Percentiles rank a stretch among this genome's conserved stretches.
phyloP scores from a whole-genome alignment of 2,888 invertebrate species.

The Hipparchia sbordonii region DNA sequence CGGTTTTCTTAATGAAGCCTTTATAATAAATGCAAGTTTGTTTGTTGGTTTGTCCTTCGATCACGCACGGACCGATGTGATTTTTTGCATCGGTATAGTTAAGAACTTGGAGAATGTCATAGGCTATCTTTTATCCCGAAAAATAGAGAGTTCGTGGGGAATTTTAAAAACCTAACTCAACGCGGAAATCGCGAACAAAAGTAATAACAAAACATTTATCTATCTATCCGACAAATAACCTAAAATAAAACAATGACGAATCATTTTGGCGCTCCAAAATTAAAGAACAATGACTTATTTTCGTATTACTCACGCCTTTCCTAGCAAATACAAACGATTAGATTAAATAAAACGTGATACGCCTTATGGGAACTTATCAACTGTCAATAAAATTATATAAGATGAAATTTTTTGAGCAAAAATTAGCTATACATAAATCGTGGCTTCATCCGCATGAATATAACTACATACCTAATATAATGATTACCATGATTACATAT shows the following conservation, averaged over 20 bases:
- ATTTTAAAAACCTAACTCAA: too few species aligned
- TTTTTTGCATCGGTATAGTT: too few species aligned
- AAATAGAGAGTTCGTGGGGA: too few species aligned
- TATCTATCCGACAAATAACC: constrained; percentile 1
- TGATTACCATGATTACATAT: too few species aligned
- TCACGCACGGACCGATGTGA: too few species aligned
- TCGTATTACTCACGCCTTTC: constrained; percentile 23
- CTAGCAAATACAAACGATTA: constrained; percentile 24
- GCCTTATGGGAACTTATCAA: background rate
- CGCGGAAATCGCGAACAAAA: too few species aligned
- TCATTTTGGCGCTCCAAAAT: constrained; percentile 21
- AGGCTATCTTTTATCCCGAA: too few species aligned
- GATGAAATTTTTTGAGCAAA: constrained; percentile 1
- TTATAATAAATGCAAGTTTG: too few species aligned
- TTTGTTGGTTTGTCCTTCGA: too few species aligned
- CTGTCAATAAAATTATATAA: constrained; percentile 5
- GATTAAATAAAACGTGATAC: constrained; percentile 24
- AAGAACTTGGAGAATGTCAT: too few species aligned
- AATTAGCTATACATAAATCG: background rate
- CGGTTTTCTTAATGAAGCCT: too few species aligned
- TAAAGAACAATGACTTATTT: constrained; percentile 17
- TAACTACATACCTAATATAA: background rate
- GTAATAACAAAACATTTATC: constrained; percentile 32
- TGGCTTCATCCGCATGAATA: background rate
- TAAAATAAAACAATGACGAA: constrained; percentile 27